Evolutionary conservation across 2,888 invertebrate genomes (phyloP).

Genomic region (Branchipolynoe longqiensis): DNA sequence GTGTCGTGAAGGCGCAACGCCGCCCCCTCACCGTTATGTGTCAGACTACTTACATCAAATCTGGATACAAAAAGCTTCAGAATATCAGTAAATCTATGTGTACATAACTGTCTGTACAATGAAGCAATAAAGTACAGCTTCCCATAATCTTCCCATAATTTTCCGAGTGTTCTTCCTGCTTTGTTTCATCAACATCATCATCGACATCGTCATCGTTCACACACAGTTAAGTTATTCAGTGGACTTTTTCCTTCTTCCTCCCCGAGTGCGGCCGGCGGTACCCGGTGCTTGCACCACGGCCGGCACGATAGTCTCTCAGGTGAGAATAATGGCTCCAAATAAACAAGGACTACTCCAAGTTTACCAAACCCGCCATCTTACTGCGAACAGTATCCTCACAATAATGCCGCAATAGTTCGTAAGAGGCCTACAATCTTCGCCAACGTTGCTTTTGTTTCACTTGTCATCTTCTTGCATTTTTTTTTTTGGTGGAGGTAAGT

Average conservation of each 20-base stretch:
- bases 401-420: neutral
- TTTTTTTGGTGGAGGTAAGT: too few relatives aligned
- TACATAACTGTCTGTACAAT: conserved; percentile 31
- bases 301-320: conserved; percentile 23
- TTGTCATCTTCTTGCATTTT: neutral
- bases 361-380: conserved; percentile 17
- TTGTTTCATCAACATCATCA: neutral
- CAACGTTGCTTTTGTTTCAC: conserved; percentile 28
- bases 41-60: neutral
- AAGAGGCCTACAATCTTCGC: neutral
- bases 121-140: conserved; percentile 31
- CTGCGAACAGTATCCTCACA: neutral
- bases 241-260: conserved; percentile 4
- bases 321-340: neutral
- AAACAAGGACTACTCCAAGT: neutral
- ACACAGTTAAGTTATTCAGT: conserved; percentile 39
- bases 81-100: neutral
- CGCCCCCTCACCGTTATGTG: neutral
- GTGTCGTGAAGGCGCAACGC: neutral
- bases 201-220: neutral
- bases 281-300: neutral
- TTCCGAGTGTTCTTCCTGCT: too few relatives aligned
- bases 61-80: neutral
- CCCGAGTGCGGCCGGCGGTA: neutral
- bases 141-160: too few relatives aligned